Conservation (phyloP, 2,888 invertebrate genomes). For the Apomyelois bistriatella region DNA sequence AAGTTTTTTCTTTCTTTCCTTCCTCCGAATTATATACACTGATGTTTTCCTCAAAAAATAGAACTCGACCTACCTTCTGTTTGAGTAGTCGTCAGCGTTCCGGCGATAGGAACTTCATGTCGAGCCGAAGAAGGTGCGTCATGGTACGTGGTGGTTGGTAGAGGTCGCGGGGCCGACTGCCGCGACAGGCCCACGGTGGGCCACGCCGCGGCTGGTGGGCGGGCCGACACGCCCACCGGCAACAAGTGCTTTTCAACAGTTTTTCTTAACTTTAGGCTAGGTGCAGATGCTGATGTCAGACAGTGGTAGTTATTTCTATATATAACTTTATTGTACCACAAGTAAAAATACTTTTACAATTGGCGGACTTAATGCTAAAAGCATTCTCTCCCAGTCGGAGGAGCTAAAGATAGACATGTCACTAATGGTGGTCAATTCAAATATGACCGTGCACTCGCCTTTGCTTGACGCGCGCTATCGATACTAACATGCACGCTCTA, state of each 20-base stretch:
- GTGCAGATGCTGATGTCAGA: slow-evolving; percentile 12
- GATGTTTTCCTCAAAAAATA: not conserved
- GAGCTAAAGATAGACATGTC: no score
- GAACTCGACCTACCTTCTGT: slow-evolving; percentile 52
- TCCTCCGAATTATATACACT: no score
- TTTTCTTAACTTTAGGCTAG: slow-evolving; percentile 17
- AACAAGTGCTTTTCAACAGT: slow-evolving; percentile 48
- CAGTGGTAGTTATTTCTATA: no score
- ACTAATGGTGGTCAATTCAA: no score
- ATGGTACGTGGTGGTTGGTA: slow-evolving; percentile 36
- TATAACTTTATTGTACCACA: no score
- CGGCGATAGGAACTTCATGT: slow-evolving; percentile 71
- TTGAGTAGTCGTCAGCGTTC: slow-evolving; percentile 79
- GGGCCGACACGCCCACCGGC: slow-evolving; percentile 52
- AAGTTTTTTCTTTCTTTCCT: no score
- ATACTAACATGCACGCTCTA: no score
- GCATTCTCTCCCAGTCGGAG: no score
- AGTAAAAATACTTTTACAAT: no score
- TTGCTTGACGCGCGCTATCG: no score
- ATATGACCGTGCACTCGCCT: no score
- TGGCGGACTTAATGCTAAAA: no score
- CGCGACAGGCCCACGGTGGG: slow-evolving; percentile 15
- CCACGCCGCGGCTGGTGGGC: slow-evolving; percentile 35
- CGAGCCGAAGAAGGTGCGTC: slow-evolving; percentile 68
- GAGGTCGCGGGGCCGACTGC: slow-evolving; percentile 19